Conservation (phyloP, 2,888 invertebrate species). For the Napeogenes inachia region DNA sequence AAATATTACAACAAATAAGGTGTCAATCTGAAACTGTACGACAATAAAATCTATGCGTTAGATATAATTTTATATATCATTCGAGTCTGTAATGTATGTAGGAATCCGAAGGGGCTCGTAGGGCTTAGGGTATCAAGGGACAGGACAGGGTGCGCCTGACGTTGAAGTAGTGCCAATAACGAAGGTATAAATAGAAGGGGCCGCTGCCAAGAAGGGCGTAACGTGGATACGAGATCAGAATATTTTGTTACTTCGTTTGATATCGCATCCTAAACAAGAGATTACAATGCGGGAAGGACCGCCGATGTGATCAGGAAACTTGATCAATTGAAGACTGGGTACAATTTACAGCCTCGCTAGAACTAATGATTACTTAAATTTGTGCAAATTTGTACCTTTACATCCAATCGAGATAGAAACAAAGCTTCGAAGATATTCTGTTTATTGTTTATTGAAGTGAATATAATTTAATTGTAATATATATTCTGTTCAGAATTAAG, state of each 20-base stretch:
- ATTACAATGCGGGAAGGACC: constrained; percentile 72
- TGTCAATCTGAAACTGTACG: constrained; percentile 64
- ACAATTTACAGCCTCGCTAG: constrained; percentile 53
- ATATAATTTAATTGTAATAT: no score
- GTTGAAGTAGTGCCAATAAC: constrained; percentile 79
- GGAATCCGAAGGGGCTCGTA: constrained; percentile 50
- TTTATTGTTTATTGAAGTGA: no score
- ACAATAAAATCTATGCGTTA: constrained; percentile 68
- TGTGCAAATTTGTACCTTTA: constrained; percentile 21
- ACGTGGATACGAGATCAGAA: constrained; percentile 75
- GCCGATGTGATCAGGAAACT: constrained; percentile 54
- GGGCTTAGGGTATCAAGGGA: constrained; percentile 61
- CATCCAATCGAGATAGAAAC: background rate
- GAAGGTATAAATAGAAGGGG: constrained; percentile 76
- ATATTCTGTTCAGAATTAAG: no score
- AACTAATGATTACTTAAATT: constrained; percentile 31
- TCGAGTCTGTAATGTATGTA: constrained; percentile 71
- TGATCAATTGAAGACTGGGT: constrained; percentile 62
- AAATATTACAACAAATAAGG: constrained; percentile 36
- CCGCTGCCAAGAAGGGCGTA: constrained; percentile 66
- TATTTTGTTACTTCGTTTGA: constrained; percentile 65
- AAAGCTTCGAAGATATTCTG: background rate
- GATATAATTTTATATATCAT: constrained; percentile 72
- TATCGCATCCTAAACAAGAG: constrained; percentile 67
- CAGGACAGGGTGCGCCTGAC: constrained; percentile 75